A percentile compares a stretch with the other conserved stretches of the same genome.
These are phyloP conservation scores for Stratiomys singularior DNA, from an alignment of 2,888 invertebrate genomes.

Conservation along the genomic window DNA sequence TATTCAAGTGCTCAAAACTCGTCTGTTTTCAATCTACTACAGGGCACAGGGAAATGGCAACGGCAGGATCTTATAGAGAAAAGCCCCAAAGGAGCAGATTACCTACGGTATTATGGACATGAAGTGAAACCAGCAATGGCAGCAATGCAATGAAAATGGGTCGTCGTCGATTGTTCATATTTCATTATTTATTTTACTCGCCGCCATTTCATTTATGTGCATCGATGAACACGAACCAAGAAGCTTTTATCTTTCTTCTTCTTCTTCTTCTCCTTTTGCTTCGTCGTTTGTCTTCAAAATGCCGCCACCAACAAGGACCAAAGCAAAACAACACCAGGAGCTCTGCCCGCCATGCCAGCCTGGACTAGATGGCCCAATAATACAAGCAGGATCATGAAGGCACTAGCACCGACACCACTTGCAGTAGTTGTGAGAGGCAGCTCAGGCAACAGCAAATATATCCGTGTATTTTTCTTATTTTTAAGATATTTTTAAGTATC, in stretches of 20 bases:
- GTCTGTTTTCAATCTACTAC: conserved; percentile 17
- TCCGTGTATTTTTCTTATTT: not conserved
- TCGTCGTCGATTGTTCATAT: conserved; percentile 37
- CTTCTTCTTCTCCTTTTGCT: not conserved
- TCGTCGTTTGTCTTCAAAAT: not conserved
- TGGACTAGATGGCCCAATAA: too few relatives aligned
- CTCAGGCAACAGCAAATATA: not conserved
- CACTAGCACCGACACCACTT: not conserved
- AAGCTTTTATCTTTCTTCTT: conserved; percentile 31
- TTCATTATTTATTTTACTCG: conserved; percentile 41
- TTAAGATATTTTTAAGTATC: conserved; percentile 37
- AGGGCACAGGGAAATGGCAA: not conserved
- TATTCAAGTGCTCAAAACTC: conserved; percentile 21
- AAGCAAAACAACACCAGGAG: not conserved
- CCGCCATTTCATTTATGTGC: conserved; percentile 39
- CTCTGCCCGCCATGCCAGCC: too few relatives aligned
- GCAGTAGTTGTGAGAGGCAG: not conserved
- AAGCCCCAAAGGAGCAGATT: conserved; percentile 24
- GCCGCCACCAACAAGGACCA: not conserved
- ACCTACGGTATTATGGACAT: conserved; percentile 23
- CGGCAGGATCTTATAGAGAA: not conserved
- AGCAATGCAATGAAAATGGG: not conserved
- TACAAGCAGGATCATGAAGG: too few relatives aligned
- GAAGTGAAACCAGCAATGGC: conserved; percentile 11
- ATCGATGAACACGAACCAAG: conserved; percentile 40